phyloP scores from a whole-genome alignment of 2,113 vertebrate genomes.

The Microtus richardsoni region DNA sequence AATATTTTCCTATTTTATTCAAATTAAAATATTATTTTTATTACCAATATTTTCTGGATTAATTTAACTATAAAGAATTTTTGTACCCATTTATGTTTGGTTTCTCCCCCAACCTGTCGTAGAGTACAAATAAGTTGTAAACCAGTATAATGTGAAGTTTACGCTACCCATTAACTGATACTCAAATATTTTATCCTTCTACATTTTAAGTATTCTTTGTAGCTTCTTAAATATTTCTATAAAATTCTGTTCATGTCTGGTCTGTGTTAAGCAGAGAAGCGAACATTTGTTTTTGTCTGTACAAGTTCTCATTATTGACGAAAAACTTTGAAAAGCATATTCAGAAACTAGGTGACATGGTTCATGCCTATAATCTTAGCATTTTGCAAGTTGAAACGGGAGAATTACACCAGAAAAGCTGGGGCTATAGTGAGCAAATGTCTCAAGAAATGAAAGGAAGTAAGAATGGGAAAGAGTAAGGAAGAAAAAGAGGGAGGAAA shows the following conservation, averaged over 20 bases:
- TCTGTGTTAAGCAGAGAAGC: neutral
- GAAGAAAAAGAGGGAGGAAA: fast-evolving
- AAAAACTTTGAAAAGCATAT: neutral
- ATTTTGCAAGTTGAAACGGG: neutral
- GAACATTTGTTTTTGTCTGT: neutral
- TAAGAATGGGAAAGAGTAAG: neutral
- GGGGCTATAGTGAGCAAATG: neutral
- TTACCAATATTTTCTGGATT: neutral
- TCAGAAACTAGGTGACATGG: neutral
- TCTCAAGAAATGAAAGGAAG: neutral
- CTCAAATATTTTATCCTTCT: neutral
- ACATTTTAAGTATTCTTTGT: neutral
- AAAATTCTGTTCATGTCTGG: neutral
- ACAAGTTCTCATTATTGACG: neutral
- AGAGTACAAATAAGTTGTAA: neutral
- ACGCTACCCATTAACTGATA: neutral
- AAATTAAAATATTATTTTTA: constrained; percentile 27
- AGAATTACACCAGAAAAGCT: neutral
- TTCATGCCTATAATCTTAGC: neutral
- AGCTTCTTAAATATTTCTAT: neutral
- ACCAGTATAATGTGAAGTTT: neutral
- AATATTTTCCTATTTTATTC: neutral
- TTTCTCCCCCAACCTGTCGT: neutral
- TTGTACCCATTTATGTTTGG: neutral
- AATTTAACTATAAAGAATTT: neutral